These are phyloP conservation scores for Scelioninae gen. 1 DNA, from an alignment of 2,888 invertebrate species.

Conservation along the genomic window DNA sequence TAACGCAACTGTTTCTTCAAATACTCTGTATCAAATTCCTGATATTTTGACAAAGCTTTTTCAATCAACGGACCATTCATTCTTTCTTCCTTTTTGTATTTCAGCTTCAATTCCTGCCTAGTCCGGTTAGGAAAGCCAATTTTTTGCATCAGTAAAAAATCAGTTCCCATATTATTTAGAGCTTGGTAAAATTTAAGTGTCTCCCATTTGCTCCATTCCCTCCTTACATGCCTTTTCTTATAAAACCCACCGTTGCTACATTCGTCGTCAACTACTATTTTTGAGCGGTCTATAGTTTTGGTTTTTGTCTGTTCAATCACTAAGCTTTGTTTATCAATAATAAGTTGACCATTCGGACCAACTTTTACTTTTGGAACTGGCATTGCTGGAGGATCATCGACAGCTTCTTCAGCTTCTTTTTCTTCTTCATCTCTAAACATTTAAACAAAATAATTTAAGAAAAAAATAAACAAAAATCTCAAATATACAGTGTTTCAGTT, in stretches of 20 bases:
- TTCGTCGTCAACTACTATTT: conserved; percentile 88
- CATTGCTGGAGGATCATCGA: conserved; percentile 84
- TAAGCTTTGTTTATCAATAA: conserved; percentile 93
- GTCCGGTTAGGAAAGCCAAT: conserved; percentile 90
- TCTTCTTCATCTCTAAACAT: conserved; percentile 70
- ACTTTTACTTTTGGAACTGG: conserved; percentile 94
- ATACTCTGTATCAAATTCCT: conserved; percentile 88
- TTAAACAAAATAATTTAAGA: conserved; percentile 1
- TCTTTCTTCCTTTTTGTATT: conserved; percentile 96
- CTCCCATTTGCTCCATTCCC: conserved; percentile 91
- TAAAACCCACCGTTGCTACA: conserved; percentile 87
- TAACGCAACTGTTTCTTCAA: conserved; percentile 85
- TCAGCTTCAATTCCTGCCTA: conserved; percentile 93
- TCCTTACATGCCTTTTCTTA: conserved; percentile 88
- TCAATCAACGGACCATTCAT: conserved; percentile 90
- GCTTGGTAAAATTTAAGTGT: conserved; percentile 96
- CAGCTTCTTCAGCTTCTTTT: conserved; percentile 79
- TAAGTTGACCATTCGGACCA: conserved; percentile 92
- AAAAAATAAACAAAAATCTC: not conserved
- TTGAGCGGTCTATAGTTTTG: conserved; percentile 87
- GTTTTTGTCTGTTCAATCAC: conserved; percentile 90
- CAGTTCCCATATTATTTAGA: conserved; percentile 94
- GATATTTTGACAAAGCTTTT: conserved; percentile 88
- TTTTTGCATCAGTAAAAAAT: conserved; percentile 94
- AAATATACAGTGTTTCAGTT: not conserved